Conservation (phyloP, 2,888 invertebrate species). For the Endotricha flammealis region DNA sequence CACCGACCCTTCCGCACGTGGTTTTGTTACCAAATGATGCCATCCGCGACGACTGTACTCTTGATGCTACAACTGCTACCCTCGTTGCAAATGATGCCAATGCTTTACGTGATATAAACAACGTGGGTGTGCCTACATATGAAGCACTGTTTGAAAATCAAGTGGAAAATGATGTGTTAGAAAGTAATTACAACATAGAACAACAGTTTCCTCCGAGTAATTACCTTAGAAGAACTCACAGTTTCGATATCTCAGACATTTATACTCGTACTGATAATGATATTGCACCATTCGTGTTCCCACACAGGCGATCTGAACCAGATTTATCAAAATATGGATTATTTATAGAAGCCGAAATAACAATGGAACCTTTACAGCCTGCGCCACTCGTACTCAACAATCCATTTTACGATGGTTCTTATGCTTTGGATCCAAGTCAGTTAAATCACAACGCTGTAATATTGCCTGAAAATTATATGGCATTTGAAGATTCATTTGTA, state of each 20-base stretch:
- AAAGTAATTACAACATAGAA: constrained; percentile 35
- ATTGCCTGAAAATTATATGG: constrained; percentile 69
- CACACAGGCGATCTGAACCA: constrained; percentile 61
- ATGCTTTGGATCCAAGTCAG: constrained; percentile 50
- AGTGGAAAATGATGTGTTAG: constrained; percentile 36
- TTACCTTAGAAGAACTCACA: constrained; percentile 60
- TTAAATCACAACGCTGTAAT: constrained; percentile 54
- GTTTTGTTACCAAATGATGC: constrained; percentile 69
- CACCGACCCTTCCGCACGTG: constrained; percentile 68
- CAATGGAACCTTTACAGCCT: constrained; percentile 49
- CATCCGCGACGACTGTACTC: constrained; percentile 30
- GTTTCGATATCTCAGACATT: constrained; percentile 67
- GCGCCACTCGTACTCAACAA: constrained; percentile 68
- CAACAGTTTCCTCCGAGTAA: constrained; percentile 38
- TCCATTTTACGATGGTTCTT: constrained; percentile 70
- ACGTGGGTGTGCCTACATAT: constrained; percentile 65
- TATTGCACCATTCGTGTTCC: constrained; percentile 39
- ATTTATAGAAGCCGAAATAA: constrained; percentile 60
- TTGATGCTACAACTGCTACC: constrained; percentile 31
- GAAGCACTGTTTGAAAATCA: constrained; percentile 45
- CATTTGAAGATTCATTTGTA: constrained; percentile 74
- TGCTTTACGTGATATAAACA: constrained; percentile 67
- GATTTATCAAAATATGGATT: constrained; percentile 66
- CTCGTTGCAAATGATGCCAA: constrained; percentile 48
- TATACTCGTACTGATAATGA: constrained; percentile 44